Base-by-base conservation (phyloP, 2,888 invertebrate species). In the Archaeoteleia sp. region DNA sequence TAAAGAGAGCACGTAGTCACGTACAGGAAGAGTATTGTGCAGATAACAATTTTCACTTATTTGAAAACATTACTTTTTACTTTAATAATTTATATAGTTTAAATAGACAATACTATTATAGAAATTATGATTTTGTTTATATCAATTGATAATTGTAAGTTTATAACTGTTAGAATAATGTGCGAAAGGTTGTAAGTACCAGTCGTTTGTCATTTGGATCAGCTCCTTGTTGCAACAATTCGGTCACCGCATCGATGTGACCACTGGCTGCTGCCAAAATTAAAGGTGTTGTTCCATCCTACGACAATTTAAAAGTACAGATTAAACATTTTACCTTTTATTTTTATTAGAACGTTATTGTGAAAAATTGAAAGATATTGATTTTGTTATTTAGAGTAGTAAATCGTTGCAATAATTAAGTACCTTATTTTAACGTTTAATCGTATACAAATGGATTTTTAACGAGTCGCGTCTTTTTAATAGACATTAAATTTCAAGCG, bases 221-320 rank as follows among this genome's bases (percentile, higher is more conserved):
- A 0, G 96, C 96, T 45, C 96, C 97, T 87, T 97, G 95, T 68
- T 93, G 93, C 71, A 97, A 87, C 66, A 97, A 87, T 85, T 96
- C 95, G 53, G 90, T 87, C 17, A 96, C 95, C 86, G 96, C 96
- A 43, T 94, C 92, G 73, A 92, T 88, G 86, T 96, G 95, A 1
- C 96, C 96, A 86, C 95, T 95, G 48, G 96, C 96, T 1, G 96
- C 92, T 1, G 97, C 93, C 80, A 97, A 88, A 82, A 97, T 96
- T 73, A 97, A 88, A 2, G 97, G 96, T 2, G 97, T 96, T 20
- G 97, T 97, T 35, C 95, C 96, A 85, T 97, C 96, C 97, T 97
- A 87, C n/a, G 73, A 68, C 27, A 43, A 27, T 27, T 30, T 10
- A 39, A 20, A 17, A 30, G 15, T 10, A 23, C 14, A 20, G 1